phyloP scores from a whole-genome alignment of 2,888 invertebrate genomes.

The Eristalis arbustorum region DNA sequence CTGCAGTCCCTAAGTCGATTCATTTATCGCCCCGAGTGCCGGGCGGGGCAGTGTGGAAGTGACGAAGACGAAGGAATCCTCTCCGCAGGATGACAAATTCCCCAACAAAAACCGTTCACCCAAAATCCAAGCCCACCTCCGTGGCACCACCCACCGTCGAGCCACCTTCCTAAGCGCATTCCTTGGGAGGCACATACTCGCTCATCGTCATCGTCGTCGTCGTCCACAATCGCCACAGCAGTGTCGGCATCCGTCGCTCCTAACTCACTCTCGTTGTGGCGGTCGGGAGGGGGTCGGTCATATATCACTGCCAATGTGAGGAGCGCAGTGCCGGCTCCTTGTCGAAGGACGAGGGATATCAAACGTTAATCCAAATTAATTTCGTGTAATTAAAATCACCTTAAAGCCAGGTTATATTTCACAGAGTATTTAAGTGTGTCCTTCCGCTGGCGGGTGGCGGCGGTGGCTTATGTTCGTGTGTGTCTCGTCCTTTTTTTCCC shows the following conservation, averaged over 20 bases:
- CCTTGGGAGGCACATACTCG: slow-evolving; percentile 39
- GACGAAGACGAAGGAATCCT: slow-evolving; percentile 40
- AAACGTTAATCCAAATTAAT: slow-evolving; percentile 80
- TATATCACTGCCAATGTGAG: slow-evolving; percentile 71
- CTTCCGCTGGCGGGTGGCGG: slow-evolving; percentile 13
- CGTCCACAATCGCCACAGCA: neutral
- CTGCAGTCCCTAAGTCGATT: slow-evolving; percentile 54
- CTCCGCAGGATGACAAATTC: slow-evolving; percentile 59
- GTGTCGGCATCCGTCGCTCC: slow-evolving; percentile 34
- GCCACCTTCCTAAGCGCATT: slow-evolving; percentile 32
- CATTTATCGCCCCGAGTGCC: slow-evolving; percentile 43
- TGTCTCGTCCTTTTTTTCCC: neutral
- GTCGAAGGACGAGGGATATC: slow-evolving; percentile 73
- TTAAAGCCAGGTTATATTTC: slow-evolving; percentile 75
- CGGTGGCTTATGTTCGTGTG: neutral
- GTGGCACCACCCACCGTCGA: neutral
- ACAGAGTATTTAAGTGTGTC: slow-evolving; percentile 71
- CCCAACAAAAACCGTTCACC: slow-evolving; percentile 42
- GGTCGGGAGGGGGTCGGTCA: slow-evolving; percentile 22
- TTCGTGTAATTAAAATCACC: slow-evolving; percentile 79
- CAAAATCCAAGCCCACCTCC: neutral
- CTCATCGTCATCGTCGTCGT: neutral
- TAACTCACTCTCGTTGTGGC: slow-evolving; percentile 61
- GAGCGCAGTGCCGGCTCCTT: slow-evolving; percentile 10
- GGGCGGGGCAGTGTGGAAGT: neutral